These are phyloP conservation scores for Hydractinia symbiolongicarpus DNA, from an alignment of 30 jellyfish, hydroid and myxozoan species.

Conservation along the genomic window DNA sequence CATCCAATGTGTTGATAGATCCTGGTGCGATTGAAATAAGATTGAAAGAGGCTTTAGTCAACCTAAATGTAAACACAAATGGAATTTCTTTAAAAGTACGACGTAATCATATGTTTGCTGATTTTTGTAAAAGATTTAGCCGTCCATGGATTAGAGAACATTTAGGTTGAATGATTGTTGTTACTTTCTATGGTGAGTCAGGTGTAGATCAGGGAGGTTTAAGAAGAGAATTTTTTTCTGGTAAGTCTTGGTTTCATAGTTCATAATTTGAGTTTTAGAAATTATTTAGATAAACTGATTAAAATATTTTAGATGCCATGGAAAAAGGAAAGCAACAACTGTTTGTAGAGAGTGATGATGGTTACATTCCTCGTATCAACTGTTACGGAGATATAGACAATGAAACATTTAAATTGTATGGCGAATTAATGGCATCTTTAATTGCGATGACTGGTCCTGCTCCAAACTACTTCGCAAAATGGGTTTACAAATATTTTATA, in stretches of 20 bases:
- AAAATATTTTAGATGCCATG: neutral
- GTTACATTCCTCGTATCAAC: neutral
- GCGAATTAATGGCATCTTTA: neutral
- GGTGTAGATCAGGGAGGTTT: conserved; percentile 9
- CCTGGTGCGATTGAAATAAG: too few relatives aligned
- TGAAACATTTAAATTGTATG: neutral
- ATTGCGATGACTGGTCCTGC: neutral
- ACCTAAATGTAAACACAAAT: neutral
- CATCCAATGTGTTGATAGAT: too few relatives aligned
- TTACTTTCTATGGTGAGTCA: conserved; percentile 4
- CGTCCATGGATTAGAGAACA: neutral
- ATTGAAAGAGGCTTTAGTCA: too few relatives aligned
- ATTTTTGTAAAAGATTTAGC: neutral
- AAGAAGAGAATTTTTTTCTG: neutral
- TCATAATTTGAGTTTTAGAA: neutral
- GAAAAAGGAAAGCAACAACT: neutral
- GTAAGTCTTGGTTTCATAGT: neutral
- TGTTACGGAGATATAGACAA: neutral
- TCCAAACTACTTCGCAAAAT: neutral
- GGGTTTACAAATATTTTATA: neutral
- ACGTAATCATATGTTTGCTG: conserved; percentile 13
- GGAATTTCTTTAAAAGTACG: neutral
- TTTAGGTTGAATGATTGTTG: neutral
- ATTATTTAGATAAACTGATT: neutral
- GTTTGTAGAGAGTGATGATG: neutral